These are phyloP conservation scores for Silurus aristotelis DNA, from an alignment of 2,797 vertebrate species.

Conservation along the genomic window DNA sequence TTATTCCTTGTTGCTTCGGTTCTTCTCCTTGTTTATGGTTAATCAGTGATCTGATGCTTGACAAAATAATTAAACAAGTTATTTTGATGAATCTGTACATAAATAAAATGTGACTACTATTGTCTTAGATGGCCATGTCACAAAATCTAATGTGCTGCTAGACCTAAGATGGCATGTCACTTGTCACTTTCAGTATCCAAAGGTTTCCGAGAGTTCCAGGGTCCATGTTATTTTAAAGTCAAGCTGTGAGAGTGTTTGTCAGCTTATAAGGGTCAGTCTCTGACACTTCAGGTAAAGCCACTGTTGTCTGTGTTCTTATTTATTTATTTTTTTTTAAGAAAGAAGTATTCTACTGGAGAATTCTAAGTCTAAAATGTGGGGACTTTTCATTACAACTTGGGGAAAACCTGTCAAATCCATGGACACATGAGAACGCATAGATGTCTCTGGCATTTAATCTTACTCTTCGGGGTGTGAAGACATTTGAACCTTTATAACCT, in stretches of 20 bases:
- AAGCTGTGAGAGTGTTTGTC: not conserved
- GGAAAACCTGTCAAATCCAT: not conserved
- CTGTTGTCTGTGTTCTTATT: not conserved
- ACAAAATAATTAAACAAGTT: too few species aligned
- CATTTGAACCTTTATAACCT: constrained; percentile 23
- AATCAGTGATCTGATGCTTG: not conserved
- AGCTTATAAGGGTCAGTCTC: not conserved
- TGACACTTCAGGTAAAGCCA: too few species aligned
- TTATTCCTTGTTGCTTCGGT: not conserved
- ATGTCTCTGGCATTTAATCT: constrained; percentile 23
- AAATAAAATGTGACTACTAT: not conserved
- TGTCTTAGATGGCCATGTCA: not conserved
- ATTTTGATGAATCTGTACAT: not conserved
- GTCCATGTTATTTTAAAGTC: not conserved
- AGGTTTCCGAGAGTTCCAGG: not conserved
- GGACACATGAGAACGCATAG: not conserved
- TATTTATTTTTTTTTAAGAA: not conserved
- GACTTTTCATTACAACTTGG: constrained; percentile 16
- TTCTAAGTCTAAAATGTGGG: not conserved
- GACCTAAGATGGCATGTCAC: not conserved
- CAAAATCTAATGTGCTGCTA: not conserved
- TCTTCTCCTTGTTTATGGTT: not conserved
- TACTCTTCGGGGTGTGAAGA: constrained; percentile 12
- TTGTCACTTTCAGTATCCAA: not conserved
- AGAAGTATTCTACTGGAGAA: not conserved